A percentile compares a stretch with the other conserved stretches of the same genome.
phyloP scores from a whole-genome alignment of 2,797 vertebrate species.

The Selene dorsalis region DNA sequence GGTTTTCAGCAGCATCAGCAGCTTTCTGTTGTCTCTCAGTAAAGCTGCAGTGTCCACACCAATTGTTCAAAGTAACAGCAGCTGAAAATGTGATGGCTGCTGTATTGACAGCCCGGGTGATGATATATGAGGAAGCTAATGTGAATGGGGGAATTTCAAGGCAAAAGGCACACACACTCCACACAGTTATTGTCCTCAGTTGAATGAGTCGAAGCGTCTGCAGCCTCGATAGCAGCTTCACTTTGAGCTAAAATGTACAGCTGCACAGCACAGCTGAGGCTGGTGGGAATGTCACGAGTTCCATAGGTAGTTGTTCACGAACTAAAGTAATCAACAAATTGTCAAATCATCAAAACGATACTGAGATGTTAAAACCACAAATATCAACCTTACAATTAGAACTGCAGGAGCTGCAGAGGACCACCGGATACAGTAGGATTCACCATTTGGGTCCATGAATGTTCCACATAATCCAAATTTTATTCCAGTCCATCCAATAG shows the following conservation, averaged over 20 bases:
- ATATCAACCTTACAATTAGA: too few species aligned
- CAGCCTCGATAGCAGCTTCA: not conserved
- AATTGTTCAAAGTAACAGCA: conserved; percentile 41
- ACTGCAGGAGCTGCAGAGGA: too few species aligned
- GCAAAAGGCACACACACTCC: conserved; percentile 4
- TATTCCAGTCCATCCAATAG: too few species aligned
- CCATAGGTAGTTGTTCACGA: not conserved
- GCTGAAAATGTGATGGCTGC: conserved; percentile 31
- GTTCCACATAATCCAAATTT: too few species aligned
- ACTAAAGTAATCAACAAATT: not conserved
- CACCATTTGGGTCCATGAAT: too few species aligned
- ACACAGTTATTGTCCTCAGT: conserved; percentile 4
- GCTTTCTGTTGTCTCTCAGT: conserved; percentile 32
- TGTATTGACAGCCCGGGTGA: conserved; percentile 22
- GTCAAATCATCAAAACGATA: not conserved
- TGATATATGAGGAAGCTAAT: conserved; percentile 32
- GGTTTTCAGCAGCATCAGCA: conserved; percentile 50
- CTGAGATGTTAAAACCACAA: not conserved
- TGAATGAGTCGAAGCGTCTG: not conserved
- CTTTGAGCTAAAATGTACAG: not conserved
- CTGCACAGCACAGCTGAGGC: not conserved
- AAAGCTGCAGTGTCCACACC: conserved; percentile 22
- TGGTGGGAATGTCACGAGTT: not conserved
- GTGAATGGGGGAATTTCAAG: conserved; percentile 9
- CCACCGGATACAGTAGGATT: too few species aligned